phyloP scores from a whole-genome alignment of 2,888 invertebrate species.

The Hermaeophaga mercurialis region DNA sequence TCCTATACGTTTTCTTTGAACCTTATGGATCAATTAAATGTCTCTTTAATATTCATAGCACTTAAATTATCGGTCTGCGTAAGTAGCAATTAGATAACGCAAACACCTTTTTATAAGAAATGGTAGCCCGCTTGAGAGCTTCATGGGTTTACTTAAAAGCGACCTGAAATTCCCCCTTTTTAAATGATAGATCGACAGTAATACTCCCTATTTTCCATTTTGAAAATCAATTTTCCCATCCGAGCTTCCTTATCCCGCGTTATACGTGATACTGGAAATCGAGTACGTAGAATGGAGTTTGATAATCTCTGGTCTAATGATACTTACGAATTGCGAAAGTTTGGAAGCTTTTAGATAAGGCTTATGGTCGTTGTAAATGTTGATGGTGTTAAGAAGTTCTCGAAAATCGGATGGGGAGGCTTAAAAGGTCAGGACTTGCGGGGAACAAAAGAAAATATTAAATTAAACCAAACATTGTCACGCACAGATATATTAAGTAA shows the following conservation, averaged over 20 bases:
- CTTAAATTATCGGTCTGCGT: no score
- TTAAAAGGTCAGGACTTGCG: neutral
- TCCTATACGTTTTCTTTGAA: no score
- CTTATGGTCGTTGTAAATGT: constrained; percentile 23
- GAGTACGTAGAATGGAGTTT: constrained; percentile 7
- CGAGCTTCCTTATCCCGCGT: neutral
- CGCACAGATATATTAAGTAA: no score
- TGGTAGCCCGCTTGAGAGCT: neutral
- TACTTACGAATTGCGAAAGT: constrained; percentile 27
- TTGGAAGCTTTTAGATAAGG: constrained; percentile 27
- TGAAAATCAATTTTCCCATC: constrained; percentile 7
- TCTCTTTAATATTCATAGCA: no score
- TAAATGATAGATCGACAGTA: constrained; percentile 1
- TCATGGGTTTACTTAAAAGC: neutral
- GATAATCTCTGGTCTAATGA: constrained; percentile 25
- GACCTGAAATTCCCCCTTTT: neutral
- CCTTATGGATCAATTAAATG: no score
- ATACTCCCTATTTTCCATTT: neutral
- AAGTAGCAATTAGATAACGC: no score
- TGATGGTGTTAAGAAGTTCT: constrained; percentile 20
- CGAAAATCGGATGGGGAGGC: neutral
- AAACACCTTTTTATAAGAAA: neutral
- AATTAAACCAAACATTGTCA: no score
- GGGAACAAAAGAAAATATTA: neutral
- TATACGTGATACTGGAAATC: constrained; percentile 5